Conservation (phyloP, 2,888 invertebrate species). For the Selenia dentaria region DNA sequence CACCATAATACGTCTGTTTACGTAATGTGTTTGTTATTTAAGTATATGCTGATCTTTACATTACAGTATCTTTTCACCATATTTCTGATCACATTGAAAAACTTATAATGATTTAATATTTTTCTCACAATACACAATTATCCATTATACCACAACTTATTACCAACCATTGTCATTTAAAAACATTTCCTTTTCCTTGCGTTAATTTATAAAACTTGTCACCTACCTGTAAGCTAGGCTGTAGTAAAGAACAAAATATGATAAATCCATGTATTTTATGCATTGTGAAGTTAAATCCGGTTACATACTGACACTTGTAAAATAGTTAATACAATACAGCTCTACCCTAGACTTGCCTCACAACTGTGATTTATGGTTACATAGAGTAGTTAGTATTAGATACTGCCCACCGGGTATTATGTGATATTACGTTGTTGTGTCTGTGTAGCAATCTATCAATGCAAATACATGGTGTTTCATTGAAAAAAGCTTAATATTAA, state of each 20-base stretch:
- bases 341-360: constrained; percentile 10
- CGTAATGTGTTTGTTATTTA: no score
- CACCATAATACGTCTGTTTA: no score
- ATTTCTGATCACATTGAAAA: no score
- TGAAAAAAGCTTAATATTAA: not conserved
- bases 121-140: no score
- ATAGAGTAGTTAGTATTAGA: constrained; percentile 9
- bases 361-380: constrained; percentile 29
- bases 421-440: constrained; percentile 26
- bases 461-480: constrained; percentile 24
- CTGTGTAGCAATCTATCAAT: constrained; percentile 21
- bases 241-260: constrained; percentile 9
- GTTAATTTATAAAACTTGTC: no score
- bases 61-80: no score
- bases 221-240: constrained; percentile 32
- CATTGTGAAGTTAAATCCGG: not conserved
- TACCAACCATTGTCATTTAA: no score
- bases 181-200: no score
- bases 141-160: no score
- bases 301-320: constrained; percentile 2
- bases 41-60: no score
- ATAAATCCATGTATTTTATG: constrained; percentile 1
- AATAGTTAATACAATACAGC: not conserved
- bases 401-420: constrained; percentile 28
- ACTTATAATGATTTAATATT: no score